Conservation (phyloP, 2,888 invertebrate genomes). For the Dioctria rufipes region DNA sequence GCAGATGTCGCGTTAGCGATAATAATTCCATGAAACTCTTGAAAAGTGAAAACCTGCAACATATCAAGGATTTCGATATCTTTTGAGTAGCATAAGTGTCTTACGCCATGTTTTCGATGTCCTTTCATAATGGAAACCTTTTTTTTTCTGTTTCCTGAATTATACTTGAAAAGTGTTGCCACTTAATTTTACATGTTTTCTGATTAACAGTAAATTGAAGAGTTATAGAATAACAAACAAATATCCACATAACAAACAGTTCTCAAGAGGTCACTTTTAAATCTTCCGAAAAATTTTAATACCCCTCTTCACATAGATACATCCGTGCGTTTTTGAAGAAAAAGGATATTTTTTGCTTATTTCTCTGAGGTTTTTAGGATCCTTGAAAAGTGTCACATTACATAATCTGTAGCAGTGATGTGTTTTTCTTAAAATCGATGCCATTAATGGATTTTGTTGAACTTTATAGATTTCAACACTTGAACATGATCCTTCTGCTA, state of each 20-base stretch:
- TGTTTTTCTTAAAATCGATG: not conserved
- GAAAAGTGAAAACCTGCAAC: constrained; percentile 39
- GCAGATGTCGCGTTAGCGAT: constrained; percentile 21
- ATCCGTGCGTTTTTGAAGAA: not conserved
- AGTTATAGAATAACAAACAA: constrained; percentile 6
- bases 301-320: constrained; percentile 11
- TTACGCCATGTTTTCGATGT: constrained; percentile 4
- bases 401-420: constrained; percentile 25
- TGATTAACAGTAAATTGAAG: constrained; percentile 24
- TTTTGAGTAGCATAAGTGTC: not conserved
- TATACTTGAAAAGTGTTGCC: not conserved
- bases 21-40: constrained; percentile 35
- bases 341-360: constrained; percentile 18
- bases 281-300: constrained; percentile 9
- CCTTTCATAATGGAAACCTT: not conserved
- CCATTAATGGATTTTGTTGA: too few relatives aligned
- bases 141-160: too few relatives aligned
- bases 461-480: too few relatives aligned
- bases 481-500: too few relatives aligned
- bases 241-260: not conserved
- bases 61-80: not conserved
- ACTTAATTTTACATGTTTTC: constrained; percentile 42
- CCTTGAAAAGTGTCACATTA: constrained; percentile 41
- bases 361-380: not conserved
- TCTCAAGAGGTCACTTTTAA: constrained; percentile 18